Evolutionary conservation across 1,140 invertebrate genomes (phyloP).

Genomic region (Plutomurus gul): DNA sequence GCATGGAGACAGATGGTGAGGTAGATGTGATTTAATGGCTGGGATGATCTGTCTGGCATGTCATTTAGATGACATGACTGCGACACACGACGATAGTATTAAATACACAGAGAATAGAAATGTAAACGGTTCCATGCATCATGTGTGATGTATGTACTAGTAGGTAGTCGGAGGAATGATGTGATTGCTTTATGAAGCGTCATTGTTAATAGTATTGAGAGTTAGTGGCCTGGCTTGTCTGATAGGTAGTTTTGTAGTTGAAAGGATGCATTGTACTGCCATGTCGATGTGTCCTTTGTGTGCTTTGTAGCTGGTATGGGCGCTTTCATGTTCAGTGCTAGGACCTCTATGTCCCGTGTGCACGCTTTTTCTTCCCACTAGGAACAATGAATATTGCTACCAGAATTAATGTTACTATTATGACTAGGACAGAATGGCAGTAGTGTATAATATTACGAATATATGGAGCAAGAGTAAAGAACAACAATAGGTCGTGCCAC

Average conservation of each 20-base stretch:
- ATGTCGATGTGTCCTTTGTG: slow-evolving; percentile 12
- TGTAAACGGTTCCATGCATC: neutral
- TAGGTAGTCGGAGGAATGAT: neutral
- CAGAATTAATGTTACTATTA: no score
- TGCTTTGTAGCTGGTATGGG: slow-evolving; percentile 33
- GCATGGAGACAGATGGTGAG: neutral
- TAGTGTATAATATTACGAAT: no score
- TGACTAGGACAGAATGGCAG: no score
- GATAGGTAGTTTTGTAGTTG: neutral
- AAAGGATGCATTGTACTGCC: neutral
- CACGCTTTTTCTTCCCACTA: neutral
- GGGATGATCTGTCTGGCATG: neutral
- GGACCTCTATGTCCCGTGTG: neutral
- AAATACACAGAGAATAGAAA: neutral
- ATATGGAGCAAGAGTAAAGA: no score
- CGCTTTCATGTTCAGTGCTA: slow-evolving; percentile 5
- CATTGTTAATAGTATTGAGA: slow-evolving; percentile 33
- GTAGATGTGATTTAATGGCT: neutral
- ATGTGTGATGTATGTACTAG: neutral
- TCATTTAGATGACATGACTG: neutral
- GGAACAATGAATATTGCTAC: no score
- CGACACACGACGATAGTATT: slow-evolving; percentile 16
- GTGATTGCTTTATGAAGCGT: slow-evolving; percentile 45
- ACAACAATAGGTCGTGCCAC: no score
- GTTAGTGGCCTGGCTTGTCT: neutral